Evolutionary conservation across 2,797 vertebrate genomes (phyloP).

Genomic region (Hapalemur alaotrensis): DNA sequence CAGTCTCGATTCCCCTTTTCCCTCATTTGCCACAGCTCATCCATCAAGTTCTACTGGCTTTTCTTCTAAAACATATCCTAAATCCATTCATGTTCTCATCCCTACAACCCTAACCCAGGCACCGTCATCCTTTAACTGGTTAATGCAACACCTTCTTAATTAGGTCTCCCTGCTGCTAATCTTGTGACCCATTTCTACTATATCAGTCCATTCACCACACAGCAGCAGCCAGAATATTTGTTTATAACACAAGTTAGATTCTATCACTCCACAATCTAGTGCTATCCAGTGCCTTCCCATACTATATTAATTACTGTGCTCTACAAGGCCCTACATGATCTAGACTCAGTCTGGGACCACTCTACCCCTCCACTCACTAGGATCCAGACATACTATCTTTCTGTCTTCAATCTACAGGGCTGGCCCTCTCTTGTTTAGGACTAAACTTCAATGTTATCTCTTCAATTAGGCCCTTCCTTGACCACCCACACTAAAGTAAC

Average conservation of each 20-base stretch:
- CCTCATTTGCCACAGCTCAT: background rate
- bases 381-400: background rate
- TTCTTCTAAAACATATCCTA: background rate
- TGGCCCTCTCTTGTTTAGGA: background rate
- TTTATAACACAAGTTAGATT: background rate
- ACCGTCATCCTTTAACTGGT: background rate
- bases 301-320: fast-evolving
- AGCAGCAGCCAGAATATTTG: background rate
- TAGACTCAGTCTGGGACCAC: background rate
- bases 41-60: background rate
- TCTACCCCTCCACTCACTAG: background rate
- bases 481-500: background rate
- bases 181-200: background rate
- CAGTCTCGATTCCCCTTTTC: background rate
- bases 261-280: background rate
- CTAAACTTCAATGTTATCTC: background rate
- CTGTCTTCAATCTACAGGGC: background rate
- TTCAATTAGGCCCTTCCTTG: background rate
- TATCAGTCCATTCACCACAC: background rate
- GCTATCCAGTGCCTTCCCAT: background rate
- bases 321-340: fast-evolving
- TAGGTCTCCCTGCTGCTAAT: background rate
- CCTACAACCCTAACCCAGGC: background rate
- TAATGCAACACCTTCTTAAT: background rate
- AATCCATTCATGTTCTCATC: background rate